Evolutionary conservation across 2,797 vertebrate genomes (phyloP).

Genomic region (Spinus pinus): DNA sequence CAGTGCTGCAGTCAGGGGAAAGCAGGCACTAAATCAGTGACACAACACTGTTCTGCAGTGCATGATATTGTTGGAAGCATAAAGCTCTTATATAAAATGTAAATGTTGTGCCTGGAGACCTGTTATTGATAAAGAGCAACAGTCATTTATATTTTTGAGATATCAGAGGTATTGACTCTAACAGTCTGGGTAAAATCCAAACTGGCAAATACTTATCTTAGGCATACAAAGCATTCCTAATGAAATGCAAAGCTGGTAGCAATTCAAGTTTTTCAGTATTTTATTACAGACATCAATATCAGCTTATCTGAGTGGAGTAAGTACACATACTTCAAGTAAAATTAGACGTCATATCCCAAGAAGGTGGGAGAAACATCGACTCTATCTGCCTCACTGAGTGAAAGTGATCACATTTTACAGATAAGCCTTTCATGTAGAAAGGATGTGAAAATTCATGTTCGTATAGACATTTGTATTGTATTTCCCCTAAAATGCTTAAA

Average conservation of each 20-base stretch:
- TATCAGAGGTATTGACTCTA: slow-evolving; percentile 2
- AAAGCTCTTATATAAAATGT: background rate
- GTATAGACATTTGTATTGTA: background rate
- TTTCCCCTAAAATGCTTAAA: background rate
- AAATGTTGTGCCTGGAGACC: background rate
- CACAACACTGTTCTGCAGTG: background rate
- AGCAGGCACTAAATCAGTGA: background rate
- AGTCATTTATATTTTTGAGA: background rate
- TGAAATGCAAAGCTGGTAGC: slow-evolving; percentile 38
- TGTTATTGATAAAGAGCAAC: background rate
- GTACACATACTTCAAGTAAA: slow-evolving; percentile 19
- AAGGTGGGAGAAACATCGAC: background rate
- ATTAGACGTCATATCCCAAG: background rate
- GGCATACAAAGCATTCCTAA: background rate
- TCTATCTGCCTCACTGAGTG: background rate
- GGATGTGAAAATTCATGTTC: background rate
- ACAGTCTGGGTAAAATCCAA: slow-evolving; percentile 17
- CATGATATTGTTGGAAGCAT: background rate
- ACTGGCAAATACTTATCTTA: slow-evolving; percentile 35
- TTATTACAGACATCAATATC: slow-evolving; percentile 39
- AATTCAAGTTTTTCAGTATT: background rate
- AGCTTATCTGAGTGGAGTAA: slow-evolving; percentile 32
- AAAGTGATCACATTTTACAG: slow-evolving; percentile 14
- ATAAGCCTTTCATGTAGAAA: slow-evolving; percentile 21
- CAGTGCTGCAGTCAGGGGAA: background rate